phyloP scores from a whole-genome alignment of 2,888 invertebrate genomes.

The Axea sp. region DNA sequence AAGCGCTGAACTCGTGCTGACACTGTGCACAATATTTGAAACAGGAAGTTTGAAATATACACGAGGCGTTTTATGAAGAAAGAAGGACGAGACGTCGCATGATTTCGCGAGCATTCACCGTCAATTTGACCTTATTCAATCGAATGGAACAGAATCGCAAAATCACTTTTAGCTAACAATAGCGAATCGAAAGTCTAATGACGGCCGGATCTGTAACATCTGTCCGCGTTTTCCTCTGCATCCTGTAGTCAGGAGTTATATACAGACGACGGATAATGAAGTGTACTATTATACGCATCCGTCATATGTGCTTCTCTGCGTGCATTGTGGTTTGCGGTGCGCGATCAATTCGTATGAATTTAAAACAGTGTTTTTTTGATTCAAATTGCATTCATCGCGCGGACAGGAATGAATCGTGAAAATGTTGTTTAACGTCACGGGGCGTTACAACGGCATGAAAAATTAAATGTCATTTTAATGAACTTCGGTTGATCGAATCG shows the following conservation, averaged over 20 bases:
- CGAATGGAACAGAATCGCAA: constrained; percentile 70
- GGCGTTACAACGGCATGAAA: constrained; percentile 12
- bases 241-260: constrained; percentile 64
- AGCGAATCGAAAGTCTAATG: constrained; percentile 68
- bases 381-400: constrained; percentile 12
- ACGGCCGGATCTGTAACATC: constrained; percentile 72
- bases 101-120: constrained; percentile 69
- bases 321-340: constrained; percentile 24
- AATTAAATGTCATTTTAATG: constrained; percentile 33
- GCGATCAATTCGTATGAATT: constrained; percentile 30
- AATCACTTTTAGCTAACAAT: constrained; percentile 69
- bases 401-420: constrained; percentile 14
- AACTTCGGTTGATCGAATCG: constrained; percentile 2
- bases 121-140: constrained; percentile 73
- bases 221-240: constrained; percentile 71
- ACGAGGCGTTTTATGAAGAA: too few species aligned
- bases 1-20: too few species aligned
- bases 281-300: constrained; percentile 62
- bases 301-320: constrained; percentile 44
- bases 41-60: too few species aligned
- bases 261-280: constrained; percentile 68
- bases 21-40: too few species aligned
- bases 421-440: constrained; percentile 13
- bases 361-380: constrained; percentile 62
- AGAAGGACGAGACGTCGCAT: constrained; percentile 36